Base-by-base conservation (phyloP, 1,140 invertebrate species). In the Meloidogyne exigua region DNA sequence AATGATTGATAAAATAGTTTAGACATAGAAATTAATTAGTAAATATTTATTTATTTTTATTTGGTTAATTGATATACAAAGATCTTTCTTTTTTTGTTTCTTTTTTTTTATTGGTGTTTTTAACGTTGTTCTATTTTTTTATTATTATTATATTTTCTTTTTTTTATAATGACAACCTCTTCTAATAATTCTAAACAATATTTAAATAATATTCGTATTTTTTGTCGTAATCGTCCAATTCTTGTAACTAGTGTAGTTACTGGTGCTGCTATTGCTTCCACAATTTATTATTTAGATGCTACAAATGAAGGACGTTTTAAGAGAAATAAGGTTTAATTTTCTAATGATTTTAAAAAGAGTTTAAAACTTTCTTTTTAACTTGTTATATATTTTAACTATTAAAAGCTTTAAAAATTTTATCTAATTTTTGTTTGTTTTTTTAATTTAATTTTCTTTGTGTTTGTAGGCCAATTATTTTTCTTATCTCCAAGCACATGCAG, bases 391-490 rank as follows among this genome's bases (percentile, higher is more conserved):
- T 3, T 3, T 32, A 32, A 32, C 2, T 32, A 3, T 32, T n/a
- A n/a, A n/a, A n/a, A n/a, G 28, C 7, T 32, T 32, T 32, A 32
- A 32, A 32, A 2, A 32, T 32, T 32, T 7, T 32, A 3, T 32
- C 28, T 32, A n/a, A n/a, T n/a, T n/a, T n/a, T n/a, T n/a, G n/a
- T n/a, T 7, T 2, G 28, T 32, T 32, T 32, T 32, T 32, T 32
- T 32, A 3, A 32, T 32, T 32, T 32, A 32, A 32, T 3, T 32
- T 3, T 32, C n/a, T n/a, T n/a, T n/a, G n/a, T n/a, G n/a, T 65
- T 32, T 7, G 67, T 76, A 86, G 77, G 42, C 87, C 79, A 72
- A 80, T 63, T 76, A 80, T 68, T 86, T 87, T 68, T 82, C 85
- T 62, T 57, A 18, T 57, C 84, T 77, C n/a, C 78, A 57, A 26